phyloP scores from a whole-genome alignment of 1,140 invertebrate genomes.

The Nymphalis io region DNA sequence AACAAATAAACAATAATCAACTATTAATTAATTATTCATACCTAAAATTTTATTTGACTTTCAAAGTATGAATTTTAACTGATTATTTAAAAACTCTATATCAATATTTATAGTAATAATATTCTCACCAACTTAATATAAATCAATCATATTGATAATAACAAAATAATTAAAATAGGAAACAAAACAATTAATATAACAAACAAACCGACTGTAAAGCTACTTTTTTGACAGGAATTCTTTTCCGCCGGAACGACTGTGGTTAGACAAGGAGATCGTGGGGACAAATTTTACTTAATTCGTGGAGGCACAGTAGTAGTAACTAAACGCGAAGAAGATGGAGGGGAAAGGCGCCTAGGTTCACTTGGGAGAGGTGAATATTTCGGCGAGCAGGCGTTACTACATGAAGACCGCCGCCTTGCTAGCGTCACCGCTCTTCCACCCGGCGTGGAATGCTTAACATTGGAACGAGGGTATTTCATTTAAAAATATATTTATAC shows the following conservation, averaged over 20 bases:
- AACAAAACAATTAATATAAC: no score
- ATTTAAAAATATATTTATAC: slow-evolving; percentile 1
- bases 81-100: no score
- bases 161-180: no score
- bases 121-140: no score
- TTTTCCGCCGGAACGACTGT: slow-evolving; percentile 93
- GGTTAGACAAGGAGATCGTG: slow-evolving; percentile 94
- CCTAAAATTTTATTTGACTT: no score
- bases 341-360: slow-evolving; percentile 83
- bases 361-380: slow-evolving; percentile 87
- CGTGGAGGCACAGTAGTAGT: slow-evolving; percentile 93
- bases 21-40: no score
- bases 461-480: slow-evolving; percentile 89
- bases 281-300: slow-evolving; percentile 98
- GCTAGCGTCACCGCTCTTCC: slow-evolving; percentile 93
- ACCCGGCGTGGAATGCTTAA: slow-evolving; percentile 94
- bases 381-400: slow-evolving; percentile 90
- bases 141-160: no score
- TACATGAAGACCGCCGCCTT: slow-evolving; percentile 91
- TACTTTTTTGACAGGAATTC: slow-evolving; percentile 85
- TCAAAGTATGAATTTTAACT: no score
- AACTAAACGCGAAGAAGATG: slow-evolving; percentile 83
- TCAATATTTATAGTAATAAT: no score
- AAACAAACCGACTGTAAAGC: no score
- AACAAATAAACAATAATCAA: no score